Base-by-base conservation (phyloP, 2,113 vertebrate genomes). In the Elachura formosa region DNA sequence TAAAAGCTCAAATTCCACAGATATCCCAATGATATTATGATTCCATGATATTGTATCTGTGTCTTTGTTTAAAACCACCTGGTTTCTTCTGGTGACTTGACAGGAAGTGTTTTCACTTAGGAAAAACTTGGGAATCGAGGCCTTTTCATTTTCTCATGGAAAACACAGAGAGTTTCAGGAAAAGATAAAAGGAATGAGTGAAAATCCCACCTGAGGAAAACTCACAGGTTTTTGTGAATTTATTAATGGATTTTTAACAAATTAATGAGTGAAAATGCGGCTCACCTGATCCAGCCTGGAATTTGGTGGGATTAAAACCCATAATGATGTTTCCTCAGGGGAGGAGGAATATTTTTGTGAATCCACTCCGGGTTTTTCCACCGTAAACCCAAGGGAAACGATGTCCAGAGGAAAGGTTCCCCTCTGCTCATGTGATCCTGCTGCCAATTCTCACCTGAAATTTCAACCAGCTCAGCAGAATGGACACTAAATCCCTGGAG, bases 311-410 rank as follows among this genome's bases (percentile, higher is more conserved):
- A 36, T 59, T 56, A 31, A 80, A 71, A 43, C 17, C 31, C 6
- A 3, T 40, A 85, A 34, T 0, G 0, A 22, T 1, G 3, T 45
- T 68, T 36, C 17, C 12, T 68, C 18, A 12, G 36, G 28, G 5
- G 10, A 13, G 6, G 2, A 11, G 2, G 21, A 56, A 17, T 2
- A 5, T 58, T 55, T 58, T 33, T 33, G 3, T 67, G 29, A 19
- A 16, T 67, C 73, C 12, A 1, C 9, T 40, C 61, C 16, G 64
- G 15, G 18, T 49, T 84, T 95, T 91, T 91, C 82, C 87, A 84
- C 29, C 54, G 55, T 41, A 58, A 91, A 66, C 45, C 84, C 55
- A 16, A 22, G 59, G 45, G 68, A 87, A 48, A 8, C 0, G 2
- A 33, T 1, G 10, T 22, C 69, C 24, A 17, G 61, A 45, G 41